Evolutionary conservation across 1,140 invertebrate genomes (phyloP).

Genomic region (fruit fly (Drosophila melanogaster)): Release_6_plus_ISO1_MT NT_033777.3:16346501-16347000

Average conservation of each 20-base stretch:
- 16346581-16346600: no score
- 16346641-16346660: background rate
- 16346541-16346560: no score
- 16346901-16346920: constrained; percentile 16
- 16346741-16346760: background rate
- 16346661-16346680: background rate
- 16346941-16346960: constrained; percentile 14
- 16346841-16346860: background rate
- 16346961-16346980: constrained; percentile 25
- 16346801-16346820: background rate
- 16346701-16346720: background rate
- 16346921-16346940: constrained; percentile 14
- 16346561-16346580: no score
- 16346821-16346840: background rate
- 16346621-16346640: no score
- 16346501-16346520: no score
- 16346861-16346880: background rate
- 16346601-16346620: no score
- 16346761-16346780: background rate
- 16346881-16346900: background rate
- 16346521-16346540: no score
- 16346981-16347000: constrained; percentile 18
- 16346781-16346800: background rate
- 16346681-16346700: background rate
- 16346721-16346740: background rate